Evolutionary conservation across 2,797 vertebrate genomes (phyloP).

Genomic region (Danio choprae): DNA sequence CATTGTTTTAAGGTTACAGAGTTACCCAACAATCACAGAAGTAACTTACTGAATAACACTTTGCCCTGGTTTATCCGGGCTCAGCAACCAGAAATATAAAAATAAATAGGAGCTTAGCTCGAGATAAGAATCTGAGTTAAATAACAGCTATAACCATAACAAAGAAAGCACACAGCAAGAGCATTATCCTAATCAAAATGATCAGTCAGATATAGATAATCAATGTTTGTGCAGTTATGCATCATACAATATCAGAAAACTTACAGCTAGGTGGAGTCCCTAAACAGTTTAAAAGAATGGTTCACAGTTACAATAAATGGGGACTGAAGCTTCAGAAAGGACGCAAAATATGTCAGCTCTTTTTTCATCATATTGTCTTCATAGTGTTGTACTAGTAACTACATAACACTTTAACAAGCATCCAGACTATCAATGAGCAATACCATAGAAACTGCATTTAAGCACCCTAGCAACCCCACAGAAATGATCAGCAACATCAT

Average conservation of each 20-base stretch:
- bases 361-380: no score
- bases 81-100: not conserved
- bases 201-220: not conserved
- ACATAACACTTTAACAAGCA: no score
- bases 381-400: no score
- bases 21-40: not conserved
- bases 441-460: no score
- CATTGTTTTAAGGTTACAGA: not conserved
- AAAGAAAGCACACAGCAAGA: not conserved
- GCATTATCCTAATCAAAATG: slow-evolving; percentile 4
- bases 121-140: not conserved
- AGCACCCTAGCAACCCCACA: no score
- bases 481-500: no score
- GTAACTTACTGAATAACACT: not conserved
- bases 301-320: not conserved
- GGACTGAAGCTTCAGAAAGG: not conserved
- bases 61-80: not conserved
- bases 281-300: not conserved
- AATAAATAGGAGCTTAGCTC: not conserved
- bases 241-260: not conserved
- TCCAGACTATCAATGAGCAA: no score
- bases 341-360: no score
- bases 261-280: not conserved
- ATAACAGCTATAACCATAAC: not conserved
- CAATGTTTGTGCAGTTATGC: not conserved